These are phyloP conservation scores for Albula glossodonta DNA, from an alignment of 2,113 vertebrate genomes.

Conservation along the genomic window DNA sequence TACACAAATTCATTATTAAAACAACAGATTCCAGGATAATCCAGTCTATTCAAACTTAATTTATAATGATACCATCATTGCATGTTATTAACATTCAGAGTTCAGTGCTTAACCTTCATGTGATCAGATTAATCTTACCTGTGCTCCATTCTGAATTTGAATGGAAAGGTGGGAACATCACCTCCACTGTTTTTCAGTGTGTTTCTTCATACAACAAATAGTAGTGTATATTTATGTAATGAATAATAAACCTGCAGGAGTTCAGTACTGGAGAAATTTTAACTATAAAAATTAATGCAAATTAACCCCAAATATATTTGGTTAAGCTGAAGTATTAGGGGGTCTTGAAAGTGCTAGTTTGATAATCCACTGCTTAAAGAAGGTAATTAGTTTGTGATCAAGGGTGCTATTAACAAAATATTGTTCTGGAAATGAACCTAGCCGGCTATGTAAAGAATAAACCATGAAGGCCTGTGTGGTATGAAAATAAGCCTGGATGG, in stretches of 20 bases:
- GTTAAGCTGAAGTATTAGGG: background rate
- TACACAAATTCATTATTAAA: constrained; percentile 50
- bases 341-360: background rate
- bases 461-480: too few species aligned
- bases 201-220: background rate
- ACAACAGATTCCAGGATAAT: constrained; percentile 27
- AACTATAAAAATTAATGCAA: background rate
- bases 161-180: background rate
- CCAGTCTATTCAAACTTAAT: constrained; percentile 39
- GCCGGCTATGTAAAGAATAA: background rate
- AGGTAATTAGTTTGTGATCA: background rate
- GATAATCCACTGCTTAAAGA: background rate
- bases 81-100: constrained; percentile 32
- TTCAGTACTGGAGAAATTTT: background rate
- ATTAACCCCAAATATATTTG: background rate
- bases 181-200: background rate
- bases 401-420: background rate
- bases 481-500: too few species aligned
- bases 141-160: constrained; percentile 4
- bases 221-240: background rate
- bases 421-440: background rate
- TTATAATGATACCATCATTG: constrained; percentile 53
- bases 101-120: constrained; percentile 17
- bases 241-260: background rate
- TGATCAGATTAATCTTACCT: background rate